Percentiles rank a stretch among this genome's conserved stretches.
These are phyloP conservation scores for Varecia variegata DNA, from an alignment of 2,797 vertebrate species.

Conservation along the genomic window DNA sequence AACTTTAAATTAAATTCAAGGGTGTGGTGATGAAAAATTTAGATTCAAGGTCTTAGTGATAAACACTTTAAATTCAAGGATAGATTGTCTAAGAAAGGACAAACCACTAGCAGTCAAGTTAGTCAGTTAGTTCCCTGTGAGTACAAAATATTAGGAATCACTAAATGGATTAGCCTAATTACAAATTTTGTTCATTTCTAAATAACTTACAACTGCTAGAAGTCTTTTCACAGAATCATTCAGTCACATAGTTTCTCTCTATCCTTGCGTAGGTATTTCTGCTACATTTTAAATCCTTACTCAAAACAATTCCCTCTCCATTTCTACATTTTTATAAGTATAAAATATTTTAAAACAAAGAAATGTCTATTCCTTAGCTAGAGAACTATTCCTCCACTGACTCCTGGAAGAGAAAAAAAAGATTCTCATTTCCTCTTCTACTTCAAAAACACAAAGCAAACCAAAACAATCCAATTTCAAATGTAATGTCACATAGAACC, in stretches of 20 bases:
- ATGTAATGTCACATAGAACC: slow-evolving; percentile 49
- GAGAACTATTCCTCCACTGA: slow-evolving; percentile 57
- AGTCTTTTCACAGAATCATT: slow-evolving; percentile 53
- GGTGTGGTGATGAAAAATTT: slow-evolving; percentile 22
- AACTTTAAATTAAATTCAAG: slow-evolving; percentile 57
- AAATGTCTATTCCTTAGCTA: slow-evolving; percentile 59
- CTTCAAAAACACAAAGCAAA: slow-evolving; percentile 54
- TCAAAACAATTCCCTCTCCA: slow-evolving; percentile 65
- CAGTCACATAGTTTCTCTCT: slow-evolving; percentile 25
- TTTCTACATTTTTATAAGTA: slow-evolving; percentile 71
- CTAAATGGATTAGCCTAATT: slow-evolving; percentile 64
- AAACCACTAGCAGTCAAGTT: slow-evolving; percentile 74
- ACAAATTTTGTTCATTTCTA: slow-evolving; percentile 67
- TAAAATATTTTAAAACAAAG: slow-evolving; percentile 78
- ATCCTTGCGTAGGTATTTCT: slow-evolving; percentile 60
- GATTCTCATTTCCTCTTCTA: not conserved
- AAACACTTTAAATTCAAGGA: slow-evolving; percentile 71
- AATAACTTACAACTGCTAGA: slow-evolving; percentile 60
- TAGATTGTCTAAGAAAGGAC: slow-evolving; percentile 80
- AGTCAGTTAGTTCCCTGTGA: slow-evolving; percentile 55
- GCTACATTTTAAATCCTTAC: slow-evolving; percentile 71
- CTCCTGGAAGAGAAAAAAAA: slow-evolving; percentile 56
- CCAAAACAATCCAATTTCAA: slow-evolving; percentile 54
- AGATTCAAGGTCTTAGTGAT: slow-evolving; percentile 45
- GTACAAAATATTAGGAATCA: slow-evolving; percentile 75